Base-by-base conservation (phyloP, 2,888 invertebrate genomes). In the Teleogryllus oceanicus region DNA sequence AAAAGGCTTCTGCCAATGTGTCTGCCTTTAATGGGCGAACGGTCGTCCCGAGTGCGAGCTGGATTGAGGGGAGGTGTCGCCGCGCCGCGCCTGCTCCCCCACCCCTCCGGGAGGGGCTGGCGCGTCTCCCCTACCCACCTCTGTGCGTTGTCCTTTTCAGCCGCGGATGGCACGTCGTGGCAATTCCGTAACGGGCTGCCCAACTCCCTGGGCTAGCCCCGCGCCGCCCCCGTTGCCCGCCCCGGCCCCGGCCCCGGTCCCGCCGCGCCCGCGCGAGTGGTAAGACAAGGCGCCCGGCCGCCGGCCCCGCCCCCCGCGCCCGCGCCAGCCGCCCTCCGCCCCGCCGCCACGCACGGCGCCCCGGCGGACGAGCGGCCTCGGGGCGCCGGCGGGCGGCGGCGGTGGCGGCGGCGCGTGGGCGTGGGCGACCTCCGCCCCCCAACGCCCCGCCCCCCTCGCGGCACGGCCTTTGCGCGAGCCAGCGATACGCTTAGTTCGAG, bases 81-180 rank as follows among this genome's bases (percentile, higher is more conserved):
- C 84, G 10, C 86, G 86, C 77, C 85, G 85, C 78, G 84, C 87
- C 74, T 87, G 87, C 78, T 24, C 24, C 84, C 87, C 18, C 87
- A 87, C 4, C 85, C 86, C 8, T 85, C 87, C 11, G 88, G 87
- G 82, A 83, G 87, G 50, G 87, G 87, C 82, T 85, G 87, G 1
- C 86, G 87, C 80, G 86, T 87, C 79, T 87, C 24, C 24, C 4
- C 87, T 86, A 75, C 86, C 87, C 51, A 84, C 87, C 16, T 80
- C 18, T 77, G 77, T 77, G 77, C n/a, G 75, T 81, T 81, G 79
- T 81, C 75, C 81, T 62, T 81, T 81, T 81, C 83, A 83, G 83
- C 82, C 80, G 81, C 82, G 82, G 83, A 83, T 81, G 82, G 82
- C 81, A 82, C 83, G 79, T 83, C 82, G 80, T 83, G 83, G 83